phyloP scores from a whole-genome alignment of 2,113 vertebrate species.

The Camelus bactrianus region DNA sequence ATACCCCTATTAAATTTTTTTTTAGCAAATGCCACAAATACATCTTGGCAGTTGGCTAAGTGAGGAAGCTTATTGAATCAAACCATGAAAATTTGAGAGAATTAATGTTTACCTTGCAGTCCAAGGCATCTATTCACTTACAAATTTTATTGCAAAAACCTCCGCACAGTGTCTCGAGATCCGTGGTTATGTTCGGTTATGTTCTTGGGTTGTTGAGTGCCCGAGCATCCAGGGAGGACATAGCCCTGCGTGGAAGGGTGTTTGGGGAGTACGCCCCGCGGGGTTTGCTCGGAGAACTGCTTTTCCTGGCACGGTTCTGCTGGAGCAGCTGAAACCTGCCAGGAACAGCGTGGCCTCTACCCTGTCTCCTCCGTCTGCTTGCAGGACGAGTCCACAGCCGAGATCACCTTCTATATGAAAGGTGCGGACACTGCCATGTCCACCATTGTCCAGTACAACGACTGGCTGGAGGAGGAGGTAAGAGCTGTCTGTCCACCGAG shows the following conservation, averaged over 20 bases:
- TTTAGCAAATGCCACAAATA: not conserved
- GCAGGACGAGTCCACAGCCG: conserved; percentile 96
- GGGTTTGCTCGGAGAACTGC: not conserved
- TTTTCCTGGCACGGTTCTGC: not conserved
- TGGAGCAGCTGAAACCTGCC: not conserved
- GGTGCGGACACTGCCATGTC: conserved; percentile 98
- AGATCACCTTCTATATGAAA: conserved; percentile 99
- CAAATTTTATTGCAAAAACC: not conserved
- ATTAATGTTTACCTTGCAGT: too few species aligned
- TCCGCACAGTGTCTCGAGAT: rapidly evolving
- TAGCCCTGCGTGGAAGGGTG: not conserved
- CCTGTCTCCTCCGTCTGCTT: not conserved
- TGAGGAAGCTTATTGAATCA: not conserved
- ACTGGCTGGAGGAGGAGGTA: conserved; percentile 98
- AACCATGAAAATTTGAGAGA: not conserved
- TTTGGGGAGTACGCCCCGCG: too few species aligned
- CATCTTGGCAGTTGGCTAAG: not conserved
- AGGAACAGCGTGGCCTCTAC: not conserved
- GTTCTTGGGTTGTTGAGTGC: not conserved
- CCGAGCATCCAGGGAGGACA: rapidly evolving
- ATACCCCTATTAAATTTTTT: not conserved
- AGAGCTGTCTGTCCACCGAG: not conserved
- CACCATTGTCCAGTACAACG: conserved; percentile 97
- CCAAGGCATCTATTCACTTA: not conserved
- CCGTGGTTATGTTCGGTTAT: rapidly evolving